Conservation (phyloP, 1,140 invertebrate genomes). For the Onthophagus taurus region DNA sequence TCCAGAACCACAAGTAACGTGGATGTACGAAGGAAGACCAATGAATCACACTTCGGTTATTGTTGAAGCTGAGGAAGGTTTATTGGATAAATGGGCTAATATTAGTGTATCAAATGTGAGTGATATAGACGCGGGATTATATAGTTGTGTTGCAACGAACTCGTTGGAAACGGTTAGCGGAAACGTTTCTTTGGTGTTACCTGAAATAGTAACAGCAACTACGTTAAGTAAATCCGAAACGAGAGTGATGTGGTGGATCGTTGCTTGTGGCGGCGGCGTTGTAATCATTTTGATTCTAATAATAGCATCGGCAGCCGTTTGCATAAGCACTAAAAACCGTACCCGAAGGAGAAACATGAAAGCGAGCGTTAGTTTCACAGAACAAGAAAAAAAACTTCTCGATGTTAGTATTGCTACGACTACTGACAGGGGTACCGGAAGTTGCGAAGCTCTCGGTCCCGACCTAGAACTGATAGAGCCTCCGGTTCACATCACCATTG, state of each 20-base stretch:
- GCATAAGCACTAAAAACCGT: constrained; percentile 43
- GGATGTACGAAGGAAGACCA: constrained; percentile 66
- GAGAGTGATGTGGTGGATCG: constrained; percentile 46
- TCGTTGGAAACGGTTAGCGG: constrained; percentile 57
- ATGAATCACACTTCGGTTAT: constrained; percentile 41
- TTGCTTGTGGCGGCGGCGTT: constrained; percentile 44
- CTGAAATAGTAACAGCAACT: constrained; percentile 55
- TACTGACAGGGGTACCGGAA: constrained; percentile 54
- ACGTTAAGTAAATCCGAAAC: constrained; percentile 52
- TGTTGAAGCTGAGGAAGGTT: constrained; percentile 38
- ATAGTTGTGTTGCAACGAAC: constrained; percentile 70
- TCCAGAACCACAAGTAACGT: constrained; percentile 72
- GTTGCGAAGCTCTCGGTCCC: constrained; percentile 46
- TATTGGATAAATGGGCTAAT: constrained; percentile 56
- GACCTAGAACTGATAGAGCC: constrained; percentile 41
- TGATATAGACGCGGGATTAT: constrained; percentile 68
- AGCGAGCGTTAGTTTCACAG: constrained; percentile 67
- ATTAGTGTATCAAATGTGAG: constrained; percentile 63
- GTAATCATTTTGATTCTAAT: constrained; percentile 42
- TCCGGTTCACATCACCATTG: constrained; percentile 68
- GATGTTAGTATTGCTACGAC: constrained; percentile 70
- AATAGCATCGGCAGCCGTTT: constrained; percentile 43
- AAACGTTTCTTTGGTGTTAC: constrained; percentile 61
- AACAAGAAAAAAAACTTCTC: constrained; percentile 74
- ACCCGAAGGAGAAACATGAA: constrained; percentile 58